Conservation (phyloP, 2,797 vertebrate genomes). For the Microhierax caerulescens region DNA sequence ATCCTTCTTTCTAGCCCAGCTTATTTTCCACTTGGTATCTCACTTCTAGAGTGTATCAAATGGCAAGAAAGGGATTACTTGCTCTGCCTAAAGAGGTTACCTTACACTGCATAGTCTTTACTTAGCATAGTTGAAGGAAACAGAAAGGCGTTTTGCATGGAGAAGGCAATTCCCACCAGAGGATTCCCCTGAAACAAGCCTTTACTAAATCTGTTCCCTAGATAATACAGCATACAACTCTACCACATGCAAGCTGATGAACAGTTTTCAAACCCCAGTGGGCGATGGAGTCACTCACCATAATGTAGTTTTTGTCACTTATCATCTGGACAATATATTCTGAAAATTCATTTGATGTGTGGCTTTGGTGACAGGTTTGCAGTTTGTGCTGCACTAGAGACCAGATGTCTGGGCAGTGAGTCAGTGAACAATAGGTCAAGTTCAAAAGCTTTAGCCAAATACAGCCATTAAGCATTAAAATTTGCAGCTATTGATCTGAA, state of each 20-base stretch:
- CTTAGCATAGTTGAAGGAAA: not conserved
- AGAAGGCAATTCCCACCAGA: not conserved
- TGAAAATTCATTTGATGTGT: not conserved
- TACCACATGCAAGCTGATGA: not conserved
- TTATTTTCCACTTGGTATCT: not conserved
- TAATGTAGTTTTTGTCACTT: not conserved
- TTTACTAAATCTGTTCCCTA: not conserved
- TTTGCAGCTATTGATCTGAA: not conserved
- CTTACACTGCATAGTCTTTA: not conserved
- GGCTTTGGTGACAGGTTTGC: not conserved
- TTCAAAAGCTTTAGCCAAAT: slow-evolving; percentile 1
- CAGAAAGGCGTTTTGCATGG: not conserved
- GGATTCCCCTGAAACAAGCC: not conserved
- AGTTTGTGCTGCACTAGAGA: not conserved
- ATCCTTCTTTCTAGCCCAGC: not conserved
- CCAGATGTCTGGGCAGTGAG: not conserved
- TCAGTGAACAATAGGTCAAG: not conserved
- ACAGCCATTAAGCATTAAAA: not conserved
- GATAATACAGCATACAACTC: fast-evolving
- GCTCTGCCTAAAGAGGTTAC: not conserved
- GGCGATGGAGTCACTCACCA: not conserved
- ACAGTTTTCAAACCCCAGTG: not conserved
- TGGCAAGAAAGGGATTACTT: not conserved
- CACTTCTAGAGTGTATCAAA: not conserved
- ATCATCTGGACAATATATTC: not conserved